phyloP scores from a whole-genome alignment of 2,797 vertebrate genomes.

The Tragopan temminckii region DNA sequence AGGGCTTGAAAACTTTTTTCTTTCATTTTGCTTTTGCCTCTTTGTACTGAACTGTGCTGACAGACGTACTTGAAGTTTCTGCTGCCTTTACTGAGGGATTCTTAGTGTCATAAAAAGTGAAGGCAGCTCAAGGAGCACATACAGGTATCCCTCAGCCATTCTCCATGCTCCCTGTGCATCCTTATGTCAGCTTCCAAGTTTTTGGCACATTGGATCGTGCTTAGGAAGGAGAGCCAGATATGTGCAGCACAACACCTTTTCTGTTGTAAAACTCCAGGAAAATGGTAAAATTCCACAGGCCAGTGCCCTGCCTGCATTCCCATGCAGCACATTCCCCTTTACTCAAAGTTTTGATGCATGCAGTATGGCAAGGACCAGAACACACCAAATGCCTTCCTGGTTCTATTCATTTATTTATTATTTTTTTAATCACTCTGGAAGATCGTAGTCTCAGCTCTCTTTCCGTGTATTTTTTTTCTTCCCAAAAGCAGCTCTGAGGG shows the following conservation, averaged over 20 bases:
- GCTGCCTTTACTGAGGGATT: neutral
- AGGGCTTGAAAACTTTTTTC: neutral
- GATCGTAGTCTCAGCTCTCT: neutral
- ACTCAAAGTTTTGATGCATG: neutral
- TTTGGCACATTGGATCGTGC: neutral
- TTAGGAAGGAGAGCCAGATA: neutral
- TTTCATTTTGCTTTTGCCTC: neutral
- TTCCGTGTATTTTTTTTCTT: rapidly evolving
- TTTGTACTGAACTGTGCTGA: neutral
- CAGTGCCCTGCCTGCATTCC: neutral
- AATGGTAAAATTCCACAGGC: neutral
- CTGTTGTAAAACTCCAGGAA: neutral
- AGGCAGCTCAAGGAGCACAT: neutral
- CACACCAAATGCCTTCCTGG: neutral
- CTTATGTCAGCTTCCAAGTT: neutral
- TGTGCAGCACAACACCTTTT: neutral
- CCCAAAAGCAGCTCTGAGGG: rapidly evolving
- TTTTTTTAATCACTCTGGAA: neutral
- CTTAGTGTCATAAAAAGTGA: neutral
- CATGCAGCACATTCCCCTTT: neutral
- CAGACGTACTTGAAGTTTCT: neutral
- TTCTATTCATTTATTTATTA: neutral
- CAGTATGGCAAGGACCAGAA: neutral
- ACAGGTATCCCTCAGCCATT: neutral
- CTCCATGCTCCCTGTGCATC: neutral